These are phyloP conservation scores for Dyspetes luteomarginatus DNA, from an alignment of 2,888 invertebrate genomes.

Conservation along the genomic window DNA sequence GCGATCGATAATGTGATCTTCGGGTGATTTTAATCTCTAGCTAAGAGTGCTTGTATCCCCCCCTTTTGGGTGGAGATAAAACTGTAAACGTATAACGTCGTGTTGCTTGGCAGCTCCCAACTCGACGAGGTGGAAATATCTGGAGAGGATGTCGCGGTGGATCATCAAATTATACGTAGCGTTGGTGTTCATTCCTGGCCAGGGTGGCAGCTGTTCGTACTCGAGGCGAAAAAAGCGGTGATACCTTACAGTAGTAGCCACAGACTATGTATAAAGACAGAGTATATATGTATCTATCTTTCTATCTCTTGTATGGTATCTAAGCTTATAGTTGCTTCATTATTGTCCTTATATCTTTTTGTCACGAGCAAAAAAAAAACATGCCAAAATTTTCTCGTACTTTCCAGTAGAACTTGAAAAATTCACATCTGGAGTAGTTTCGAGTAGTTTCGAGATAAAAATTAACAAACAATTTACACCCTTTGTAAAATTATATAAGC, in stretches of 20 bases:
- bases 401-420: neutral
- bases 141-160: conserved; percentile 78
- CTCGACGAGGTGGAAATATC: conserved; percentile 71
- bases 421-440: neutral
- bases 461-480: neutral
- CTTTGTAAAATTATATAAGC: neutral
- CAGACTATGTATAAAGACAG: conserved; percentile 32
- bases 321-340: conserved; percentile 47
- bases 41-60: conserved; percentile 19
- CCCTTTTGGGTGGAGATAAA: conserved; percentile 10
- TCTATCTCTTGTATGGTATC: conserved; percentile 52
- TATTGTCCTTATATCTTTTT: conserved; percentile 18
- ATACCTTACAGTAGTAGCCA: conserved; percentile 68
- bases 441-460: neutral
- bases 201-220: conserved; percentile 72
- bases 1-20: conserved; percentile 20
- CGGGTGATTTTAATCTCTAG: conserved; percentile 34
- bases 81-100: conserved; percentile 58
- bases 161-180: conserved; percentile 78
- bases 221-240: conserved; percentile 79
- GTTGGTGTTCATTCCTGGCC: conserved; percentile 78
- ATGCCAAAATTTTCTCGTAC: neutral
- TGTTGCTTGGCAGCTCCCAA: conserved; percentile 73
- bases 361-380: neutral
- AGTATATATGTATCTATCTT: conserved; percentile 30